These are phyloP conservation scores for Etia nguti DNA, from an alignment of 2,113 vertebrate species.

Conservation along the genomic window DNA sequence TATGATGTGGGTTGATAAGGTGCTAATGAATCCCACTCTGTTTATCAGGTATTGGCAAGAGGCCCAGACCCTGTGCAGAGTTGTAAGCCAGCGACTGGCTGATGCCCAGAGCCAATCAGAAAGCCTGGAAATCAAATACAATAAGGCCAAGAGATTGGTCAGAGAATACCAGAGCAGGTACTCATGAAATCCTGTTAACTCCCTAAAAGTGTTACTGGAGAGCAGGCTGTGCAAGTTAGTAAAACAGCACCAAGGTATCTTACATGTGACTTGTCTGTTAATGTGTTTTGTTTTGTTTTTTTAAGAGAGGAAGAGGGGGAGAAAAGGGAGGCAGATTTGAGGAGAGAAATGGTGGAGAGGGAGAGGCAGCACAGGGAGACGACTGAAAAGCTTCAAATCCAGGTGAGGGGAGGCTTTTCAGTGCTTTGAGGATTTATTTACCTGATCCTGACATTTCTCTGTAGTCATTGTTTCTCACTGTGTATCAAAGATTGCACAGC, in stretches of 20 bases:
- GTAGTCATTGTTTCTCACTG: background rate
- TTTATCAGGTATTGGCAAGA: conserved; percentile 82
- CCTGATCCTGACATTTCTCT: background rate
- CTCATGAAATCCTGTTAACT: background rate
- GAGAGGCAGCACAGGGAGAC: conserved; percentile 73
- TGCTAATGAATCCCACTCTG: background rate
- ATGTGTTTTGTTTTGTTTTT: background rate
- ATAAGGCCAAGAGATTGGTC: conserved; percentile 81
- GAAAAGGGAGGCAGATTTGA: conserved; percentile 76
- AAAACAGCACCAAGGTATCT: background rate
- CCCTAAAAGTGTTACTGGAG: background rate
- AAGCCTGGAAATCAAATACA: conserved; percentile 84
- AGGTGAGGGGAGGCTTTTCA: conserved; percentile 19
- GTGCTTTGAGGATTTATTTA: background rate
- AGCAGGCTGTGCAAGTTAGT: background rate
- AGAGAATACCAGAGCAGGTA: conserved; percentile 87
- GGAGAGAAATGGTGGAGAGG: conserved; percentile 72
- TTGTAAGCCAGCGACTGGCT: conserved; percentile 83
- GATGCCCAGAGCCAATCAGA: conserved; percentile 87
- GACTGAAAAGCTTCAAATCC: conserved; percentile 68
- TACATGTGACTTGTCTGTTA: background rate
- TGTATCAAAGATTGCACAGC: conserved; percentile 46
- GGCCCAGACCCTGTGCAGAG: conserved; percentile 85
- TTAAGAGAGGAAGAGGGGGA: conserved; percentile 77
- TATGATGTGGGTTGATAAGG: background rate